A percentile compares a stretch with the other conserved stretches of the same genome.
These are phyloP conservation scores for Lasiurus borealis DNA, from an alignment of 2,113 vertebrate genomes.

Conservation along the genomic window DNA sequence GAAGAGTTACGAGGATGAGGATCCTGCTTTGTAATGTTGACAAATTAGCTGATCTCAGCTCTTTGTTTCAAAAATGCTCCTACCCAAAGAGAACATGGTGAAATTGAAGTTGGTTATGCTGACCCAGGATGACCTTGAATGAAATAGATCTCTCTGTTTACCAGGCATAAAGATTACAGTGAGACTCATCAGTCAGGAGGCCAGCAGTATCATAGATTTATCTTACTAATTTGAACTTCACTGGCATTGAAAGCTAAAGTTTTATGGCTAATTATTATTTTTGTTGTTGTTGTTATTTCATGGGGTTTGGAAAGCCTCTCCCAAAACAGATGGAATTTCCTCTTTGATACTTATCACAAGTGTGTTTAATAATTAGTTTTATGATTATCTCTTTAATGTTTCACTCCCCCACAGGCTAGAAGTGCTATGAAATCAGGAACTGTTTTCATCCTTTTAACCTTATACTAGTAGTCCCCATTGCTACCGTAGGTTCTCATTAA, in stretches of 20 bases:
- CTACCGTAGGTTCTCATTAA: conserved; percentile 13
- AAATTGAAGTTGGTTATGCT: conserved; percentile 74
- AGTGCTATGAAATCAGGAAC: conserved; percentile 9
- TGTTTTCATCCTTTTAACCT: background rate
- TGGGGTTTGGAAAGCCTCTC: conserved; percentile 54
- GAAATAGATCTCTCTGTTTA: conserved; percentile 72
- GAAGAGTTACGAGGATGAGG: conserved; percentile 66
- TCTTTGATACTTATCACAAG: conserved; percentile 46
- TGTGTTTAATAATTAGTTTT: conserved; percentile 43
- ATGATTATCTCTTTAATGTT: conserved; percentile 15
- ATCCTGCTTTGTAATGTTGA: conserved; percentile 66
- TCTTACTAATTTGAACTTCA: conserved; percentile 59
- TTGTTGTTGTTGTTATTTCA: conserved; percentile 23
- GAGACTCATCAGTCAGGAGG: conserved; percentile 63
- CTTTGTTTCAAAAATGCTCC: conserved; percentile 71
- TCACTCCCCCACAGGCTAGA: background rate
- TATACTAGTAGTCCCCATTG: background rate
- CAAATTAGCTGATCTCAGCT: conserved; percentile 71
- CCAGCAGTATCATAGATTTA: conserved; percentile 44
- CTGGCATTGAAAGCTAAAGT: background rate
- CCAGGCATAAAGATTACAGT: conserved; percentile 67
- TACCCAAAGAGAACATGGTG: conserved; percentile 60
- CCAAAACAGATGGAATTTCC: conserved; percentile 58
- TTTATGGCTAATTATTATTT: conserved; percentile 51
- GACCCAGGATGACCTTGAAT: conserved; percentile 62